Base-by-base conservation (phyloP, 1,140 invertebrate species). In the Penaeus japonicus region DNA sequence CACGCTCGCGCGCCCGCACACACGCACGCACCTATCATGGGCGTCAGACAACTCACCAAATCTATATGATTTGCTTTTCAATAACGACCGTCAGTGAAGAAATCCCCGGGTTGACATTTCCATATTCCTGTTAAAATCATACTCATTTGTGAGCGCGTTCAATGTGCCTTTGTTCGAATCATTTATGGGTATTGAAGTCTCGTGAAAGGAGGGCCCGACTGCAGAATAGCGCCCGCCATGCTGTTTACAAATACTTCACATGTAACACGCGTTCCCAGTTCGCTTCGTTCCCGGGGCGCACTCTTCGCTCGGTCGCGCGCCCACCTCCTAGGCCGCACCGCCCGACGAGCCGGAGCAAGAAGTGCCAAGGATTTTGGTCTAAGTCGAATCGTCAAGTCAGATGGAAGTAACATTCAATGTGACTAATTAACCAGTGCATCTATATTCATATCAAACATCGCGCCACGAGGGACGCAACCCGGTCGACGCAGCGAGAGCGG, bases 391-490 rank as follows among this genome's bases (percentile, higher is more conserved):
- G 79, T 75, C 59, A 87, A 85, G 65, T 89, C 54, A 85, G 84
- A 82, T 83, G 77, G 89, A 81, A 89, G 84, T 85, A 89, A 89
- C 83, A 87, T 86, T 89, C 89, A 89, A 89, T 89, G 89, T 85
- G 84, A 87, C 89, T 89, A 89, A 89, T 89, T 89, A 89, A 89
- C 84, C 89, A 84, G 84, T 86, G 89, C 89, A 89, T 89, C 89
- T 89, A 89, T 89, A 89, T 89, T 89, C 89, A 89, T 89, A 89
- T 89, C 89, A 89, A 89, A 89, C 89, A 89, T 87, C 84, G 59
- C 10, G 79, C 54, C 57, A 73, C 54, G 22, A 86, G 24, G 4
- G 84, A 22, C 32, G 79, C 62, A 89, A 80, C 27, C 89, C 59
- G 18, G 30, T 22, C 57, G 47, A 17, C n/a, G n/a, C 20, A 17